These are phyloP conservation scores for Xiphorhynchus erythropygius DNA, from an alignment of 2,797 vertebrate genomes.

Conservation along the genomic window DNA sequence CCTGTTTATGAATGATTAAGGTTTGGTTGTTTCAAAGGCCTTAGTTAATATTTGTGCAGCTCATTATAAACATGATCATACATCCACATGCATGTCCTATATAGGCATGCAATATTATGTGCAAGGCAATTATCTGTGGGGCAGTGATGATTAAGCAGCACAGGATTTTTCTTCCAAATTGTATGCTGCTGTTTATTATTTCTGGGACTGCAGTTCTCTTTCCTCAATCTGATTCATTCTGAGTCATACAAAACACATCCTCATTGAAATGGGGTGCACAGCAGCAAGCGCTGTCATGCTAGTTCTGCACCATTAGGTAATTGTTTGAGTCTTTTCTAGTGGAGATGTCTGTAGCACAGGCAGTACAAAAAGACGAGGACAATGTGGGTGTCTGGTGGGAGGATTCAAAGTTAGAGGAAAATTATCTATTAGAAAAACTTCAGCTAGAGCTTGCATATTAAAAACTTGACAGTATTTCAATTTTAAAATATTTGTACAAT, in stretches of 20 bases:
- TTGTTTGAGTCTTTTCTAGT: slow-evolving; percentile 69
- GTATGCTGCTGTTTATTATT: slow-evolving; percentile 59
- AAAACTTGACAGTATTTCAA: slow-evolving; percentile 7
- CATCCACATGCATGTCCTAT: not conserved
- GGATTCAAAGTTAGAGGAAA: slow-evolving; percentile 45
- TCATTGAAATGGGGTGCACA: slow-evolving; percentile 61
- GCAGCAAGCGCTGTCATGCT: slow-evolving; percentile 62
- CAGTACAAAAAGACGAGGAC: slow-evolving; percentile 49
- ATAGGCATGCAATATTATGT: not conserved
- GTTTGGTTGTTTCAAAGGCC: slow-evolving; percentile 2
- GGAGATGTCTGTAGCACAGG: slow-evolving; percentile 65
- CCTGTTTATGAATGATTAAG: slow-evolving; percentile 2
- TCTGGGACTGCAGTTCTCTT: slow-evolving; percentile 53
- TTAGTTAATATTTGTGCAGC: slow-evolving; percentile 26
- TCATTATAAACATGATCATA: not conserved
- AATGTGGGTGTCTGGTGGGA: slow-evolving; percentile 55
- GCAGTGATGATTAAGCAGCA: slow-evolving; percentile 6
- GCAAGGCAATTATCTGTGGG: not conserved
- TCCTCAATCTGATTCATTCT: slow-evolving; percentile 74
- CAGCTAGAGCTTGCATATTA: not conserved
- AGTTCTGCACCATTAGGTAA: slow-evolving; percentile 79
- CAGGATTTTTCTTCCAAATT: slow-evolving; percentile 27
- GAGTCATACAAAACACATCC: slow-evolving; percentile 72
- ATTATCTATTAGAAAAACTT: slow-evolving; percentile 33
- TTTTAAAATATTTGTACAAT: slow-evolving; percentile 11